Conservation (phyloP, 2,113 vertebrate species). For the Bufo bufo region DNA sequence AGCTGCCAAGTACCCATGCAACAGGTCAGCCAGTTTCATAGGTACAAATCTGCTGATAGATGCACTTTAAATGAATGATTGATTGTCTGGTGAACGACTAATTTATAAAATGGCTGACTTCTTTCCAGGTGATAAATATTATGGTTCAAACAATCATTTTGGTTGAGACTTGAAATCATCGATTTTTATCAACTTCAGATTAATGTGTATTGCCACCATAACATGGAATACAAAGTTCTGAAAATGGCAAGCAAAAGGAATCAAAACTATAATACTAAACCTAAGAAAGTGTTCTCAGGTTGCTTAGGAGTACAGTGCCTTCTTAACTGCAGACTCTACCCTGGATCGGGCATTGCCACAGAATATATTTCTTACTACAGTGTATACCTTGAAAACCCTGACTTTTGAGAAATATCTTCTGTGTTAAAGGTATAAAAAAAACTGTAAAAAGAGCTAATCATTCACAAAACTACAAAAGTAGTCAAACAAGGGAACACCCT, state of each 20-base stretch:
- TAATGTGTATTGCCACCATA: no score
- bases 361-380: not conserved
- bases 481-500: slow-evolving; percentile 10
- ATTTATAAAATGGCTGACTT: no score
- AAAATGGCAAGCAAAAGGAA: not conserved
- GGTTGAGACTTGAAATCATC: no score
- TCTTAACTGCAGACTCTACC: not conserved
- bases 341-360: not conserved
- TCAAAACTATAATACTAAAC: not conserved
- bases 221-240: no score
- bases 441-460: not conserved
- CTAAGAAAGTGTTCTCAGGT: not conserved
- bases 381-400: not conserved
- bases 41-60: no score
- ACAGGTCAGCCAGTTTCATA: no score
- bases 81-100: no score
- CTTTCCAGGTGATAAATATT: no score
- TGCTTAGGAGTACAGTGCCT: not conserved
- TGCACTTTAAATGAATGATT: no score
- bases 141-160: no score
- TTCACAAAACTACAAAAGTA: not conserved
- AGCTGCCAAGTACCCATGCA: no score
- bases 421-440: not conserved
- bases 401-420: not conserved
- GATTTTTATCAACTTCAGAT: no score